Evolutionary conservation across 2,888 invertebrate species (phyloP), one percentile per base, ranked within the genome.

Genomic region (Aspidapion aeneum): DNA sequence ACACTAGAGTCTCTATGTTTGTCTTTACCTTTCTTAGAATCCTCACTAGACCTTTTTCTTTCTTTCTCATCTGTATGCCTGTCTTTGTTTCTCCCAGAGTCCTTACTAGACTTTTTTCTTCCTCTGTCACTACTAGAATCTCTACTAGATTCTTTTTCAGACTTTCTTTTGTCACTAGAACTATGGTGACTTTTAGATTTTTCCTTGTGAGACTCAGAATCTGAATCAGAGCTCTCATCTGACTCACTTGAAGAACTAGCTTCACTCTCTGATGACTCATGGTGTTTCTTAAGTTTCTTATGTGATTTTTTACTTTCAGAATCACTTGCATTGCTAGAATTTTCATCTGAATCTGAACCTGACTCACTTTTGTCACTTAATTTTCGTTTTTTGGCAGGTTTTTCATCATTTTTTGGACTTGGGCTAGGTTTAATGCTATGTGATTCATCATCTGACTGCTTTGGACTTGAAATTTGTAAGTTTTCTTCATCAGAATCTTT

Each of bases 291-390:
- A 52, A 7, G 17, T 52, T 3, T 17, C n/a, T 52, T 19, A 18
- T 5, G 7, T 19, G 52, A 17, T 18, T n/a, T 52, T 57, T 66
- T 60, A 56, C 61, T 65, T 64, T 62, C 61, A 55, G 63, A 66
- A 59, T 62, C 57, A 60, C 60, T 67, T 55, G 67, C 63, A 63
- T 57, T 57, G 58, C 59, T 64, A 22, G n/a, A 48, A n/a, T 51
- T 62, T 52, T 56, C 64, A 54, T 50, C 49, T 55, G 66, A 62
- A 50, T 35, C 64, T 48, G 55, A 60, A 55, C 61, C 49, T 48
- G 55, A 51, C 48, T 56, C 19, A 56, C 56, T 63, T 19, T 66
- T 60, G 9, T 64, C 61, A 57, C 60, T 63, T 55, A 50, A 55
- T 61, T 59, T 62, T 35, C 57, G 20, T 66, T 35, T 56, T 52